Base-by-base conservation (phyloP, 2,888 invertebrate species). In the Diloba caeruleocephala region DNA sequence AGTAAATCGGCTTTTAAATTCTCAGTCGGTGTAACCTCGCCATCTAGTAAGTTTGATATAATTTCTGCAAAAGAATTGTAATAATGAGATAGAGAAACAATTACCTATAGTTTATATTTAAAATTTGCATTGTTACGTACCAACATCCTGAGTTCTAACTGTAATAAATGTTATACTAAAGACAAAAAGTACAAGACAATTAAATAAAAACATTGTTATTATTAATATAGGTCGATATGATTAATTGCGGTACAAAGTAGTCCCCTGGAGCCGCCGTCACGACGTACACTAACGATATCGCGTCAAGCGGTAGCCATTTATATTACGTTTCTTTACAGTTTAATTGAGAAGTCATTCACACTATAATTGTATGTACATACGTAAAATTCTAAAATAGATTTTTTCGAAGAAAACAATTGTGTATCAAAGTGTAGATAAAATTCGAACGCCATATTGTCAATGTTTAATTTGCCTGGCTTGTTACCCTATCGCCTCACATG, bases 221-320 rank as follows among this genome's bases (percentile, higher is more conserved):
- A 10, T 33, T 7, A 2, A 15, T 29, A 41, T n/a, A n/a, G n/a
- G n/a, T 23, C 51, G 33, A 34, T 38, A 19, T n/a, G 21, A 38
- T 14, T 29, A 26, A 31, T 13, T 32, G 12, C 28, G 10, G 28
- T 42, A 37, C 5, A 23, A 32, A 26, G 43, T 32, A 33, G 43
- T 60, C 38, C 34, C 37, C 15, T 32, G 36, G 21, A 50, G 45
- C 43, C 14, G 37, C 25, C 41, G 50, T 37, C 31, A 12, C 32
- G 37, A 25, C 33, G 15, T 14, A 23, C 26, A 64, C 54, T 61
- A 39, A 28, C 58, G 71, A 64, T 70, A 71, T 54, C 43, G 13
- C 37, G 37, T 23, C 38, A 41, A n/a, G 15, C 56, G 28, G 29
- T 23, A 13, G 33, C 50, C 38, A 51, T 62, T 55, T 61, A 61